Conservation (phyloP, 2,888 invertebrate species). For the Agrochola lychnidis region DNA sequence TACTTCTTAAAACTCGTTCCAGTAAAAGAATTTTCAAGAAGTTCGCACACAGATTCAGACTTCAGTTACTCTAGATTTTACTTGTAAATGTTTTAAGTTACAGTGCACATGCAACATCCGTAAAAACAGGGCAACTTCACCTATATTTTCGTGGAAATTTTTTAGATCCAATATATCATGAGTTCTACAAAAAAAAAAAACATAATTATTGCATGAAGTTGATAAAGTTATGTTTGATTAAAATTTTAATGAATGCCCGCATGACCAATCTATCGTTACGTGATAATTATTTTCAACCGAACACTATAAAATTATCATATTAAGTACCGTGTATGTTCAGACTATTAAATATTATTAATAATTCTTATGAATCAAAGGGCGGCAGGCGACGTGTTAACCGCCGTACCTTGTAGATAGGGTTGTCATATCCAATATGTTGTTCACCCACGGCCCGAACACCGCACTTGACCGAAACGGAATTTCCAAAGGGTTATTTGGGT, state of each 20-base stretch:
- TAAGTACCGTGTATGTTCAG: conserved; percentile 57
- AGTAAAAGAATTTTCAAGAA: conserved; percentile 10
- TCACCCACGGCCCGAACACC: conserved; percentile 35
- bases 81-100: conserved; percentile 8
- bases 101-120: background rate
- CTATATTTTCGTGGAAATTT: background rate
- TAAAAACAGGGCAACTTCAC: background rate
- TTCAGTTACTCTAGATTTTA: conserved; percentile 5
- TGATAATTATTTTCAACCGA: conserved; percentile 62
- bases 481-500: conserved; percentile 39
- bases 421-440: conserved; percentile 53
- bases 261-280: conserved; percentile 62
- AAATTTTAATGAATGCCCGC: conserved; percentile 50
- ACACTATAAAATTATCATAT: conserved; percentile 68
- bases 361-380: conserved; percentile 78
- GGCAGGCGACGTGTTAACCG: conserved; percentile 75
- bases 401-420: conserved; percentile 69
- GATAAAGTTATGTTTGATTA: conserved; percentile 7
- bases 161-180: background rate
- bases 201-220: background rate
- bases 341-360: conserved; percentile 72
- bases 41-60: background rate
- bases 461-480: conserved; percentile 45
- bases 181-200: background rate
- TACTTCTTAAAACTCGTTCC: conserved; percentile 9